Percentiles rank a stretch among this genome's conserved stretches.
phyloP scores from a whole-genome alignment of 2,797 vertebrate genomes.

The Ptychadena robeensis region DNA sequence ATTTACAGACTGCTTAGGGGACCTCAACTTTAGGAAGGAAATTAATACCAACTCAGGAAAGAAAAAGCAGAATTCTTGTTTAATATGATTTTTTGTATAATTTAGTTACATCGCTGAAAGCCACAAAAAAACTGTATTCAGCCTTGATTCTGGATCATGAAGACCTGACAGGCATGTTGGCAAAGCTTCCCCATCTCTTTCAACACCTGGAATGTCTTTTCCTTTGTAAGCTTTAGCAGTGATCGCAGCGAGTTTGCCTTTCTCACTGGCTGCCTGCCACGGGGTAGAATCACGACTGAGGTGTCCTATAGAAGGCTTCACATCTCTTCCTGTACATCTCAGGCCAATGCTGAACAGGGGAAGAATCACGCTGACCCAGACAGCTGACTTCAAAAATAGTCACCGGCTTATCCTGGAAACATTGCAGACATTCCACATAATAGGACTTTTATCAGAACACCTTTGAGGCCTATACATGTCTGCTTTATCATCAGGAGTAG shows the following conservation, averaged over 20 bases:
- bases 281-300: background rate
- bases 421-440: background rate
- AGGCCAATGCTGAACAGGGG: slow-evolving; percentile 79
- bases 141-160: background rate
- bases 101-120: background rate
- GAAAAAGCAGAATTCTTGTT: too few relatives aligned
- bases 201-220: slow-evolving; percentile 7
- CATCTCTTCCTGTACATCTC: slow-evolving; percentile 80
- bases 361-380: slow-evolving; percentile 80
- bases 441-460: background rate
- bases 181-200: background rate
- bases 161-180: background rate
- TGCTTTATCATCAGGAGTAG: background rate
- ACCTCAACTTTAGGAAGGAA: background rate
- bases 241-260: background rate
- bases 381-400: slow-evolving; percentile 85
- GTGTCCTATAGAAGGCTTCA: slow-evolving; percentile 73
- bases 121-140: background rate
- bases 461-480: background rate
- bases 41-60: background rate
- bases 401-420: slow-evolving; percentile 81
- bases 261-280: background rate
- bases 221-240: slow-evolving; percentile 2
- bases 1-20: background rate
- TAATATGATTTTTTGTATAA: background rate